A percentile compares a stretch with the other conserved stretches of the same genome.
Conservation (phyloP, 2,113 vertebrate species). For the Felis chaus region DNA sequence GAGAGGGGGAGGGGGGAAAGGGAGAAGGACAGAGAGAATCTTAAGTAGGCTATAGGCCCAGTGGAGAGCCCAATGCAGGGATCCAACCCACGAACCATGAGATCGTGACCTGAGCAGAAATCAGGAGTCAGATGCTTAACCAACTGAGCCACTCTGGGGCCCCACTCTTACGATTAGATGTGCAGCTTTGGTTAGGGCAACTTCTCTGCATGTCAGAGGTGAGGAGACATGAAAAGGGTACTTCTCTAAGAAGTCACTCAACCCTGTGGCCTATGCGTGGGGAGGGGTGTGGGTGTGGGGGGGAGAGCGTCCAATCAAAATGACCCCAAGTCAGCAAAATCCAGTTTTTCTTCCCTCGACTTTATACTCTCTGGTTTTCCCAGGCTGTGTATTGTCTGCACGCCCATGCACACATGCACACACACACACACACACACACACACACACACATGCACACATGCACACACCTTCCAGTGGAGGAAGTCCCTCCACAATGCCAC, state of each 20-base stretch:
- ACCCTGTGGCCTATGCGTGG: neutral
- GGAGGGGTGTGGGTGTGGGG: neutral
- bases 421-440: neutral
- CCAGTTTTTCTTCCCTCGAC: neutral
- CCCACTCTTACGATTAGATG: neutral
- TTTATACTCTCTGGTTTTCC: neutral
- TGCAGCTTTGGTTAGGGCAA: neutral
- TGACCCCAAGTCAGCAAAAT: neutral
- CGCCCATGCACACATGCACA: neutral
- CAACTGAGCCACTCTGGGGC: too few relatives aligned
- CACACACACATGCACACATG: too few relatives aligned
- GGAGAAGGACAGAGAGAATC: too few relatives aligned
- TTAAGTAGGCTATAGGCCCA: too few relatives aligned
- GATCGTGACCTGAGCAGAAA: too few relatives aligned
- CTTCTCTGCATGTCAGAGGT: neutral
- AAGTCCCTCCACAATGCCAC: neutral
- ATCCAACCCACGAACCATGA: too few relatives aligned
- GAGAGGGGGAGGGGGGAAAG: too few relatives aligned
- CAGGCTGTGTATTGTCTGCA: neutral
- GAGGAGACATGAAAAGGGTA: neutral
- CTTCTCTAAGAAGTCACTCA: neutral
- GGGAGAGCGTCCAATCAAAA: neutral
- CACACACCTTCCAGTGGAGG: neutral
- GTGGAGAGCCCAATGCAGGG: too few relatives aligned
- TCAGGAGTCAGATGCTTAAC: too few relatives aligned